Percentiles rank a stretch among this genome's conserved stretches.
phyloP scores from a whole-genome alignment of 2,797 vertebrate genomes.

The Sebastolobus altivelis region DNA sequence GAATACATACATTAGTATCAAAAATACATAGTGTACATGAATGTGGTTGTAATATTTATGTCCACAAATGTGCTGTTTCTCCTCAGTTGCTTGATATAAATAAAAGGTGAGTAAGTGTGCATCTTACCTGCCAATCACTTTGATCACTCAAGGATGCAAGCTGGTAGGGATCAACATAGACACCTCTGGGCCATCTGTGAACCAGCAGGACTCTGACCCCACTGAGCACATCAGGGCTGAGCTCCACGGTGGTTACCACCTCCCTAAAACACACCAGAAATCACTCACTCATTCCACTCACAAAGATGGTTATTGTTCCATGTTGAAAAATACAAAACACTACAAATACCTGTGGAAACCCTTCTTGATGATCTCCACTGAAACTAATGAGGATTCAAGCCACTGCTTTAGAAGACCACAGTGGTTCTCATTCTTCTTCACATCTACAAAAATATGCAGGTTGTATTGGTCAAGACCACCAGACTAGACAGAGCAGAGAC shows the following conservation, averaged over 20 bases:
- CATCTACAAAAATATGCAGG: conserved; percentile 68
- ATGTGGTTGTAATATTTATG: neutral
- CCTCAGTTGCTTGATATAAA: neutral
- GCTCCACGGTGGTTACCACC: conserved; percentile 83
- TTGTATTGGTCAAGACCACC: neutral
- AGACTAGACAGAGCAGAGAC: neutral
- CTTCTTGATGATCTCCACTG: conserved; percentile 85
- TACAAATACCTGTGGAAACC: conserved; percentile 92
- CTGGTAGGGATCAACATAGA: conserved; percentile 93
- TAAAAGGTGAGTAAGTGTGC: neutral
- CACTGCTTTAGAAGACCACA: conserved; percentile 73
- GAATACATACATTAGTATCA: conserved; percentile 7
- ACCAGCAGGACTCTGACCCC: conserved; percentile 82
- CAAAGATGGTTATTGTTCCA: neutral
- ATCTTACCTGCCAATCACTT: conserved; percentile 87
- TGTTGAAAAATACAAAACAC: neutral
- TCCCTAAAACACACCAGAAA: conserved; percentile 83
- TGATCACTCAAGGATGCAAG: conserved; percentile 85
- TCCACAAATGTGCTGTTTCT: neutral
- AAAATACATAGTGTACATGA: neutral
- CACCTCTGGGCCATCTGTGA: conserved; percentile 84
- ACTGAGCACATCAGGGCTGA: conserved; percentile 66
- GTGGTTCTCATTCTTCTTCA: conserved; percentile 35
- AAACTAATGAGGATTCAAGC: conserved; percentile 77
- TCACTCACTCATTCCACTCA: neutral